Base-by-base conservation (phyloP, 1,140 invertebrate species). In the Heliconius melpomene region DNA sequence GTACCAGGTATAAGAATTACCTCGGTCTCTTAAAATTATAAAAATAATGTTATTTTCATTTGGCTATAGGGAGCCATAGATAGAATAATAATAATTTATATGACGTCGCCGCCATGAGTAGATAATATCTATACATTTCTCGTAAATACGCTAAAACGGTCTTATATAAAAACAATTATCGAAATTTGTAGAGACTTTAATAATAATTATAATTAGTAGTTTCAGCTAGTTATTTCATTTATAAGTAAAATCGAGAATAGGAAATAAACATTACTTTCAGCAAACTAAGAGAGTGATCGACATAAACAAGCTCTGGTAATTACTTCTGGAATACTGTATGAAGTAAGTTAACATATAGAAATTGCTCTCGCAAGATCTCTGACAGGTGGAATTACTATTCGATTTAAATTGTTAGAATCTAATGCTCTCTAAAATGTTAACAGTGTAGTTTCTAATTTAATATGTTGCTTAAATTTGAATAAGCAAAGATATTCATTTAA, bases 281-380 rank as follows among this genome's bases (percentile, higher is more conserved):
- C 60, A 66, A 66, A 29, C 81, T 84, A 81, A 75, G 79, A 81
- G 78, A 84, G 77, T 89, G 89, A 93, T 89, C 90, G 91, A 91
- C 87, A 85, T 77, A 78, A 87, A 88, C 89, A 91, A 85, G 85
- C 80, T 82, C 75, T 79, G 77, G 85, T 89, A 92, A 92, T 90
- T 91, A 87, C 88, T 83, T 79, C 79, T 84, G 87, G 89, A 89
- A 87, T 90, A 86, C 79, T 79, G 40, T 84, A 86, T 86, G 86
- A 89, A 79, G 83, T 83, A 85, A 85, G 75, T 79, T 72, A 54
- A 78, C 50, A 78, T 71, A 77, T 71, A 77, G 38, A 71, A 72
- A 70, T 72, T 72, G 29, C 72, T 78, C 77, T 60, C 66, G 80
- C 70, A 66, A 83, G 80, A 79, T 82, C 36, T 72, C 66, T 77